phyloP scores from a whole-genome alignment of 2,888 invertebrate genomes.

The Chorisops tibialis region DNA sequence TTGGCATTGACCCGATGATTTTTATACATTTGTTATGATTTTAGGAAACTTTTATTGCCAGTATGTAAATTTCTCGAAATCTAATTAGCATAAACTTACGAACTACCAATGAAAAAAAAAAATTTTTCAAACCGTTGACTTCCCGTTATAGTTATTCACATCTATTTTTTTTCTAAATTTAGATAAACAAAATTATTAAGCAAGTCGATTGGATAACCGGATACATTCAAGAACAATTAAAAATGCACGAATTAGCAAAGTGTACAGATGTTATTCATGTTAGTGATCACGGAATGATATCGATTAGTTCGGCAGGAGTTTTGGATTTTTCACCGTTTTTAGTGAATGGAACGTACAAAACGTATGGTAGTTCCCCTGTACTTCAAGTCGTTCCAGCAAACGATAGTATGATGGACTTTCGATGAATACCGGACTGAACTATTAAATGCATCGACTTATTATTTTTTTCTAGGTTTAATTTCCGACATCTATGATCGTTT shows the following conservation, averaged over 20 bases:
- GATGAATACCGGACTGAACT: slow-evolving; percentile 1
- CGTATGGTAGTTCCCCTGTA: slow-evolving; percentile 57
- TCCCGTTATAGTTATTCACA: no score
- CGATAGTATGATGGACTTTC: slow-evolving; percentile 48
- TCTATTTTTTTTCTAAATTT: background rate
- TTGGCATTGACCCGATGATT: no score
- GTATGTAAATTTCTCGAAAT: no score
- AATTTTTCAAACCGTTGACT: no score
- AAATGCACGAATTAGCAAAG: slow-evolving; percentile 52
- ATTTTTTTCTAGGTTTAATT: slow-evolving; percentile 48
- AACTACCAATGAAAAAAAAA: no score
- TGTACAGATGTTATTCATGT: slow-evolving; percentile 64
- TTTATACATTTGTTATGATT: no score
- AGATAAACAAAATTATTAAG: slow-evolving; percentile 9
- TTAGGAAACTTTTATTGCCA: no score
- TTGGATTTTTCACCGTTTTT: slow-evolving; percentile 58
- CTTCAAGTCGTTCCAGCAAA: slow-evolving; percentile 59
- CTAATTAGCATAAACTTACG: no score
- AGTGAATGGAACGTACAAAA: slow-evolving; percentile 52
- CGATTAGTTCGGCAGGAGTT: slow-evolving; percentile 55
- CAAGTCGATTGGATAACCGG: slow-evolving; percentile 55
- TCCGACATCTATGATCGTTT: slow-evolving; percentile 54
- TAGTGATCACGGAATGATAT: slow-evolving; percentile 71
- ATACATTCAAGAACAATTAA: slow-evolving; percentile 59
- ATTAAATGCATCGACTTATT: background rate